Base-by-base conservation (phyloP, 1,140 invertebrate species). In the Doryteuthis pealeii region DNA sequence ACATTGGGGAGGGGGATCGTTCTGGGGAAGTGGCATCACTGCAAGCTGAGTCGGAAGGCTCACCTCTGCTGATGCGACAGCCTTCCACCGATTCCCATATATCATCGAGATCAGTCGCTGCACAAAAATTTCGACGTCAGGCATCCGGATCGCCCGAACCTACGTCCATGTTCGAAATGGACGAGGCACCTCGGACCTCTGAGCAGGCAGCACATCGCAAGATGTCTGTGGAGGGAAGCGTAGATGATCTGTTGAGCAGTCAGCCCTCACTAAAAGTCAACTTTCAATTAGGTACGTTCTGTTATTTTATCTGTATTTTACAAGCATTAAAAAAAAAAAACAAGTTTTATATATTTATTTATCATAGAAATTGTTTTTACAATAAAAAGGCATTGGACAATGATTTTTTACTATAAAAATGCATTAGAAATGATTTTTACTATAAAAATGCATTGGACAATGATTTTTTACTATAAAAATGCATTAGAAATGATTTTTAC, bases 101-200 rank as follows among this genome's bases (percentile, higher is more conserved):
- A 35, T 62, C 65, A 18, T 54, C 26, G 30, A 71, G 32, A n/a
- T 71, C 65, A 70, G 70, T 58, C 28, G 71, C 78, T 28, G 75
- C 78, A 6, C 54, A 74, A 66, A 74, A 35, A 18, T 77, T 79
- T 67, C 71, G 70, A 33, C 73, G 69, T 4, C 67, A 35, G 28
- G 71, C 72, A 22, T 73, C 71, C 2, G 78, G 40, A 6, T 75
- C 71, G 32, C 78, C 78, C 6, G 68, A 72, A 68, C 45, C 73
- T 6, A 69, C 75, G 1, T 62, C 75, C 2, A 79, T 79, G 78
- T 77, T 77, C 65, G 75, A 74, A 32, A 66, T 75, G 14, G 67
- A 62, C 40, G 78, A 79, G n/a, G 72, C 76, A 45, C 77, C 77
- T 0, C 54, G 35, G 4, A 32, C 31, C 15, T 80, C 76, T 33